phyloP scores from a whole-genome alignment of 2,888 invertebrate genomes.

The Eulithis testata region DNA sequence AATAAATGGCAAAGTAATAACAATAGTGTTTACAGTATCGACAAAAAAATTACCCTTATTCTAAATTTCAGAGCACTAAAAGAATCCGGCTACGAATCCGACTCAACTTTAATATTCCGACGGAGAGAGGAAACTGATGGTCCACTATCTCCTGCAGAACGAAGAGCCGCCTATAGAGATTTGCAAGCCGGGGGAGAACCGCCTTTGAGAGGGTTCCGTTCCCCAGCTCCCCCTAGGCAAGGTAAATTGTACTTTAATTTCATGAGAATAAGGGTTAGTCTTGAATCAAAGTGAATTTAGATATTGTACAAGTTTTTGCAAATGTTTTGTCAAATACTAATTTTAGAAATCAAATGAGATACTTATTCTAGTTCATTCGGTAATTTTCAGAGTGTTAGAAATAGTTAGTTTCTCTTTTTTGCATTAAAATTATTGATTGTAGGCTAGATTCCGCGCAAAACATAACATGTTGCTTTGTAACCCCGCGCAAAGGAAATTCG shows the following conservation, averaged over 20 bases:
- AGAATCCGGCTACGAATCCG: constrained; percentile 94
- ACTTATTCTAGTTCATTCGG: too few relatives aligned
- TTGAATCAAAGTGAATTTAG: too few relatives aligned
- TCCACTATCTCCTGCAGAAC: constrained; percentile 91
- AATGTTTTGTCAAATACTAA: too few relatives aligned
- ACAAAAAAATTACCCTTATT: neutral
- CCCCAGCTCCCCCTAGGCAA: constrained; percentile 89
- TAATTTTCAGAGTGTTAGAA: too few relatives aligned
- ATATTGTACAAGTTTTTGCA: too few relatives aligned
- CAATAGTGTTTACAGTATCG: too few relatives aligned
- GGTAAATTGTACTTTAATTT: constrained; percentile 50
- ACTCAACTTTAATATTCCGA: constrained; percentile 94
- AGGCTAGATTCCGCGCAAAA: constrained; percentile 19
- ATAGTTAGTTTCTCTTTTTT: too few relatives aligned
- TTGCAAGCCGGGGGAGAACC: constrained; percentile 98
- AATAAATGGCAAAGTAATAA: too few relatives aligned
- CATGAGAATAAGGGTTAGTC: neutral
- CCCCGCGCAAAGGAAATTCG: neutral
- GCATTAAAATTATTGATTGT: constrained; percentile 14
- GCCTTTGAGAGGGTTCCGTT: constrained; percentile 95
- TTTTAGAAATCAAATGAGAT: too few relatives aligned
- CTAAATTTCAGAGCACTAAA: constrained; percentile 83
- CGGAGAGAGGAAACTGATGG: constrained; percentile 88
- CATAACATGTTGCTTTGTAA: neutral
- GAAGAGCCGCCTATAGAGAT: constrained; percentile 92